phyloP scores from a whole-genome alignment of 2,113 vertebrate species.

The Fukomys damarensis region DNA sequence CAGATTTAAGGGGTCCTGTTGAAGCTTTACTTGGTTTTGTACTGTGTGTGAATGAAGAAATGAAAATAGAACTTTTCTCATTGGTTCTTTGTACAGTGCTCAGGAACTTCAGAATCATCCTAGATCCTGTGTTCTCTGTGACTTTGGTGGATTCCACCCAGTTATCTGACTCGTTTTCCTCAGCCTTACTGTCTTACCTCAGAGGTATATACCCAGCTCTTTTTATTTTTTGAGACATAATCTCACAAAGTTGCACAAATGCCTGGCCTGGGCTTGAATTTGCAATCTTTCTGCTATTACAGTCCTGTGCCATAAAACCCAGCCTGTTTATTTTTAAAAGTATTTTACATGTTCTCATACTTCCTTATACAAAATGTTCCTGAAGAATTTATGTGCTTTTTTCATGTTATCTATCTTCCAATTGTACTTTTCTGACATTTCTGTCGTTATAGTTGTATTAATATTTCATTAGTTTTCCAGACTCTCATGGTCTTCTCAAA shows the following conservation, averaged over 20 bases:
- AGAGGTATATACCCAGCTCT: background rate
- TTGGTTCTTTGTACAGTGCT: background rate
- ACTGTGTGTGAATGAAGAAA: background rate
- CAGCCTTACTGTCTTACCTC: background rate
- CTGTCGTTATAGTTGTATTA: slow-evolving; percentile 18
- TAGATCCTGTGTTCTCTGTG: background rate
- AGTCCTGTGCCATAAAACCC: background rate
- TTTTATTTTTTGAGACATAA: background rate
- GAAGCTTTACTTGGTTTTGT: background rate
- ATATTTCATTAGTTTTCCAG: slow-evolving; percentile 32
- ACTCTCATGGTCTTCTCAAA: slow-evolving; percentile 18
- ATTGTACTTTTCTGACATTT: slow-evolving; percentile 6
- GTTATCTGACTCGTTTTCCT: background rate
- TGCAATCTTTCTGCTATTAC: background rate
- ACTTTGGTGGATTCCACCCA: background rate
- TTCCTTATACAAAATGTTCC: slow-evolving; percentile 30
- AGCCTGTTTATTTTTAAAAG: background rate
- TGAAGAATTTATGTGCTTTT: background rate
- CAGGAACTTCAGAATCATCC: background rate
- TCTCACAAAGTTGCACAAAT: background rate
- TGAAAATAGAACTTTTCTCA: background rate
- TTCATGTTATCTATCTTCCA: background rate
- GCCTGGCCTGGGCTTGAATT: background rate
- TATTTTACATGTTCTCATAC: background rate
- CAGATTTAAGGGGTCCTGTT: background rate